Base-by-base conservation (phyloP, 2,797 vertebrate genomes). In the Distichodus sexfasciatus region DNA sequence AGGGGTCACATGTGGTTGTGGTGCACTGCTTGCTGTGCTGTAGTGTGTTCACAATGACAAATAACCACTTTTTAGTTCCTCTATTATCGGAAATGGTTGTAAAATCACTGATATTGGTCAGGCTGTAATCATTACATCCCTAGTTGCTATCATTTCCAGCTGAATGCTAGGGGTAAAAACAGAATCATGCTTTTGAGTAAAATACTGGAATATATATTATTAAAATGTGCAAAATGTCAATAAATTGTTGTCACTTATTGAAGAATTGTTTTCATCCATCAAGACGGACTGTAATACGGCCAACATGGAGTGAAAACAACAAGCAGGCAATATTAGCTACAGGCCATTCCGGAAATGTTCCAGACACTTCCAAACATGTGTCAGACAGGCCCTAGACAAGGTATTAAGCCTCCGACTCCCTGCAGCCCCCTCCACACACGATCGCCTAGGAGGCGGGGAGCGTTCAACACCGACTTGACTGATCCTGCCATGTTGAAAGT, bases 401-500 rank as follows among this genome's bases (percentile, higher is more conserved):
- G 57, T 59, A 41, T 59, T 59, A n/a, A 59, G 57, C 38, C 36
- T 17, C 57, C 38, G 23, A 38, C 23, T 23, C 35, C 5, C 38
- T 24, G 36, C 15, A 35, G 43, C 57, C n/a, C 6, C 57, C 41
- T 15, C 24, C 57, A 23, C 28, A 24, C 24, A 14, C 4, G 12
- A 28, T 11, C 23, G 38, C 23, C 43, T 50, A 21, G 50, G 61
- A 65, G 46, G 46, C 26, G n/a, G 38, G 47, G 47, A 44, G 51
- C 51, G 61, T 35, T 51, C 24, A 36, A 41, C 29, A 15, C 36
- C 26, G 23, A 24, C 24, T 28, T 26, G 36, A 41, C 57, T 59
- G 57, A 59, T 59, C 57, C 38, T 9, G 23, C 57, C 57, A 28
- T 43, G 57, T 59, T 59, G 36, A 59, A 59, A 87, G 85, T 79